Evolutionary conservation across 2,797 vertebrate genomes (phyloP).

Genomic region (Eleutherodactylus coqui): DNA sequence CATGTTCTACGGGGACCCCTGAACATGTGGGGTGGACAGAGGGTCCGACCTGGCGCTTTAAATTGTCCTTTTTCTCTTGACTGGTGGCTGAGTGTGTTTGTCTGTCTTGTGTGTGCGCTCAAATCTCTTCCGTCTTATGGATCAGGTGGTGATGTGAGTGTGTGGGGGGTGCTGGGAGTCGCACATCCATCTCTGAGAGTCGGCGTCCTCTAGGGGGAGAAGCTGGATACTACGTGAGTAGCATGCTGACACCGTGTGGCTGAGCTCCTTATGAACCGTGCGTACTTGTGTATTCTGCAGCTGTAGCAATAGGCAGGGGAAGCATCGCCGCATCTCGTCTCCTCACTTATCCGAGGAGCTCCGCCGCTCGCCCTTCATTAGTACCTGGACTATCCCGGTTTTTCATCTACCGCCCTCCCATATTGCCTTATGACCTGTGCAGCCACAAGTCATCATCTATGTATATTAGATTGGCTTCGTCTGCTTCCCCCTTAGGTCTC

Average conservation of each 20-base stretch:
- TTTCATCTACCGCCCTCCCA: not conserved
- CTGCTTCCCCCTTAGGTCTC: not conserved
- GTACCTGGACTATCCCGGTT: too few relatives aligned
- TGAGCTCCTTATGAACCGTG: not conserved
- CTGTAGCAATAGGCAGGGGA: conserved; percentile 39
- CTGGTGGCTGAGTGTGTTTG: conserved; percentile 53
- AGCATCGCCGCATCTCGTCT: not conserved
- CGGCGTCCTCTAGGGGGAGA: not conserved
- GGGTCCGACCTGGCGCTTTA: conserved; percentile 48
- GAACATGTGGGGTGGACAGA: conserved; percentile 7
- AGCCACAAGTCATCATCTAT: not conserved
- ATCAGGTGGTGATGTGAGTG: conserved; percentile 32
- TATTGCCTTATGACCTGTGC: not conserved
- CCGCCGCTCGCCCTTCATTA: not conserved
- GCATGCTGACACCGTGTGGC: not conserved
- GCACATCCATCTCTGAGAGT: conserved; percentile 1
- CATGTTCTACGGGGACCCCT: conserved; percentile 40
- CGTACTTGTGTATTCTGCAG: conserved; percentile 17
- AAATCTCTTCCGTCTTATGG: conserved; percentile 41
- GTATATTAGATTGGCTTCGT: not conserved
- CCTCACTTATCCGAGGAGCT: not conserved
- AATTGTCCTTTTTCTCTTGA: conserved; percentile 49
- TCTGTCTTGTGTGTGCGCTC: conserved; percentile 53
- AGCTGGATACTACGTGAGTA: not conserved
- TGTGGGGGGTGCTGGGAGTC: not conserved